A percentile compares a stretch with the other conserved stretches of the same genome.
Conservation (phyloP, 2,797 vertebrate species). For the Oophaga sylvatica region DNA sequence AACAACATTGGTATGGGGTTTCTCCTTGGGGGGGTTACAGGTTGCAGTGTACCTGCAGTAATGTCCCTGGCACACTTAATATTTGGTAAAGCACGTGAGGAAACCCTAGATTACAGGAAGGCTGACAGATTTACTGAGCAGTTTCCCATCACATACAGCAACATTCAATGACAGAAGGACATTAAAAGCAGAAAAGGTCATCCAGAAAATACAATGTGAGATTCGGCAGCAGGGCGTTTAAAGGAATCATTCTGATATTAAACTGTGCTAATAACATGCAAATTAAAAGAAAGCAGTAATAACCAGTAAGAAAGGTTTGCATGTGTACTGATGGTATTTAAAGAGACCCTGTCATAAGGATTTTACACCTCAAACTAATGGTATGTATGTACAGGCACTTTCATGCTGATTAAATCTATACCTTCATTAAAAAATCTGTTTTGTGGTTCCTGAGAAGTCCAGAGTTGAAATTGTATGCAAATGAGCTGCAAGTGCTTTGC, state of each 20-base stretch:
- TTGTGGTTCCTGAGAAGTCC: no score
- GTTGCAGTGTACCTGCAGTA: background rate
- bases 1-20: background rate
- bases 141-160: slow-evolving; percentile 17
- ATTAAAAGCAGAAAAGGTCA: background rate
- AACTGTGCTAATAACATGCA: background rate
- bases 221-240: background rate
- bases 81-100: slow-evolving; percentile 18
- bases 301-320: background rate
- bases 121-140: slow-evolving; percentile 37
- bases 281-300: slow-evolving; percentile 9
- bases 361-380: no score
- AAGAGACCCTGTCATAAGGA: no score
- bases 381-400: no score
- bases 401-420: no score
- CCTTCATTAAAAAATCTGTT: no score
- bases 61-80: background rate
- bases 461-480: no score
- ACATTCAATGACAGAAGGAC: background rate
- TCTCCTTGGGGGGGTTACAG: background rate
- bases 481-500: no score
- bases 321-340: background rate
- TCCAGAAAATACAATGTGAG: background rate
- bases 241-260: background rate
- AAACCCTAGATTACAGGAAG: slow-evolving; percentile 9